phyloP scores from a whole-genome alignment of 2,797 vertebrate genomes.

The Tenualosa ilisha region DNA sequence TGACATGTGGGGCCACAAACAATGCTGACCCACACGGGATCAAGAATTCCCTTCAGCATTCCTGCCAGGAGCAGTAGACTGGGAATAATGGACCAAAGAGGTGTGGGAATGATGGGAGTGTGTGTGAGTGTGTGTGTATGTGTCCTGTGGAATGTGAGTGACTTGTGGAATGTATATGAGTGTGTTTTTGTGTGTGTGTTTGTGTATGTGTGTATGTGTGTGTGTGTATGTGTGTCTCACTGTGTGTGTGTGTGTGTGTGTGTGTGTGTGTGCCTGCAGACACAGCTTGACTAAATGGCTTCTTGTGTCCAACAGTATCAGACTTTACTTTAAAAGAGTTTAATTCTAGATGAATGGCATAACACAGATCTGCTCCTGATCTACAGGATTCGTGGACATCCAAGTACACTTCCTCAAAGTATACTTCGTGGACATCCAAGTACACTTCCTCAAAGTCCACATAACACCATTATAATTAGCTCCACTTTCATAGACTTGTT shows the following conservation, averaged over 20 bases:
- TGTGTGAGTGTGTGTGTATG: background rate
- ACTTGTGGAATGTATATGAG: background rate
- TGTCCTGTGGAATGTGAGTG: background rate
- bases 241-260: background rate
- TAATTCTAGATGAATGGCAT: no score
- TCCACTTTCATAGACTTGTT: no score
- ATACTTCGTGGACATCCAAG: no score
- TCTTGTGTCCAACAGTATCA: no score
- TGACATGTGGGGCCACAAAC: conserved; percentile 24
- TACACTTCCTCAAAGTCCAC: no score
- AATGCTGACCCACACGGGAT: conserved; percentile 26
- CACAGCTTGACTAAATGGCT: background rate
- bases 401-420: no score
- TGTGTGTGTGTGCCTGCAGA: background rate
- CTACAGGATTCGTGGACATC: no score
- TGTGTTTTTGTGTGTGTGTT: background rate
- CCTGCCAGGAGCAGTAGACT: background rate
- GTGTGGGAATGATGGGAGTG: background rate
- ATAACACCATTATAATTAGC: no score
- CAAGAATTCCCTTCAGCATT: conserved; percentile 35
- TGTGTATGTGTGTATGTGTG: background rate
- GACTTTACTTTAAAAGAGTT: no score
- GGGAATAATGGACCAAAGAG: background rate
- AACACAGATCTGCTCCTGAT: no score
- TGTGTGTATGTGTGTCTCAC: background rate